Evolutionary conservation across 2,888 invertebrate species (phyloP), one percentile per base, ranked within the genome.

Genomic region (Diachrysia chrysitis): DNA sequence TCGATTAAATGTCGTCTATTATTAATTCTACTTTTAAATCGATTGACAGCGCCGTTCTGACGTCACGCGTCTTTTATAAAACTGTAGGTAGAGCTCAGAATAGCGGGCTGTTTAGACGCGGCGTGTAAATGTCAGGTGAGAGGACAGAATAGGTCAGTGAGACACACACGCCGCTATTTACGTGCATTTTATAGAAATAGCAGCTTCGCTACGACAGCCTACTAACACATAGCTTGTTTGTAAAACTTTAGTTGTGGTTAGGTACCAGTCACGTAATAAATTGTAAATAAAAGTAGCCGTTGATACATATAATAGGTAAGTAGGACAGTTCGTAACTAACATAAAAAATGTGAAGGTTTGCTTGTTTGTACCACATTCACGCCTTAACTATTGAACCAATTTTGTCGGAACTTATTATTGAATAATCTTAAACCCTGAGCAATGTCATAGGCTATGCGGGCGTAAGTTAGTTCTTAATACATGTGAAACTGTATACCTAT

Each of bases 91-190:
- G 29, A 46, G 53, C 46, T 42, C 21, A 32, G 64, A 35, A 23
- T 35, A 54, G 19, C 46, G 65, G 69, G 66, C 53, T n/a, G 60
- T 35, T 35, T 37, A 58, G 58, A 63, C 32, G 51, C 37, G 73
- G 32, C 71, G 63, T 58, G 37, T 59, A 66, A 73, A 76, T 77
- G 70, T 73, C 77, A 77, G 32, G 58, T 57, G 55, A 42, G 29
- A 29, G 17, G 23, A 60, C 54, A 51, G 64, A 57, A 78, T 60
- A 55, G 72, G 75, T 75, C 75, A 78, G 72, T 37, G 69, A 54
- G 25, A 46, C 57, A 57, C 57, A 61, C 58, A 2, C 23, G 57
- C 17, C 32, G 59, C 14, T 78, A 76, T 76, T 70, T 73, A 58
- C 37, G 58, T 57, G 29, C 53, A 58, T 54, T 51, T 23, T 17